Conservation (phyloP, 2,113 vertebrate species). For the Aleadryas rufinucha region DNA sequence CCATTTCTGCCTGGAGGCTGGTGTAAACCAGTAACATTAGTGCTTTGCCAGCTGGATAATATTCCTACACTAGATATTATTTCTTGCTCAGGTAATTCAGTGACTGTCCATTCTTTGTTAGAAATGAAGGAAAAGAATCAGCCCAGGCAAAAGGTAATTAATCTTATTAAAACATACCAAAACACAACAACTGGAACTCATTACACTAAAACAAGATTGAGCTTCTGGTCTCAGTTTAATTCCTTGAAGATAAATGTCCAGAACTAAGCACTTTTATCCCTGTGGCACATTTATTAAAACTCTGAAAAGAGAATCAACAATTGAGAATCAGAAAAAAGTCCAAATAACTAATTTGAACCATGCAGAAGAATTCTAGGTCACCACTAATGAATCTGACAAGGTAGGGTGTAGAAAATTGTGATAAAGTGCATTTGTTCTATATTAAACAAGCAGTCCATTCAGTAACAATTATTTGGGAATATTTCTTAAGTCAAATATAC, state of each 20-base stretch:
- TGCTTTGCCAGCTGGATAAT: slow-evolving; percentile 45
- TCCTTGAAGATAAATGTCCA: slow-evolving; percentile 66
- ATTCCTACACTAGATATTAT: slow-evolving; percentile 31
- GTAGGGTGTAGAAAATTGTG: background rate
- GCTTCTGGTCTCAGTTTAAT: slow-evolving; percentile 66
- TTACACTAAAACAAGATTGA: slow-evolving; percentile 57
- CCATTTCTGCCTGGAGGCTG: slow-evolving; percentile 26
- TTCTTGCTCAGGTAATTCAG: slow-evolving; percentile 34
- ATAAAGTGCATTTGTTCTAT: background rate
- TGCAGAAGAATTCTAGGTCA: background rate
- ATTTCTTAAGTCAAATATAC: background rate
- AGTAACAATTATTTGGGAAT: background rate
- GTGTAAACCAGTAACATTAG: slow-evolving; percentile 39
- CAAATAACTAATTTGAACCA: background rate
- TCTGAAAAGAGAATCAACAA: slow-evolving; percentile 43
- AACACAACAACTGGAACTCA: slow-evolving; percentile 63
- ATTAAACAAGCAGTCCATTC: background rate
- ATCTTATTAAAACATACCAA: slow-evolving; percentile 71
- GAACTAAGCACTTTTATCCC: slow-evolving; percentile 45
- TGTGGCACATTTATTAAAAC: slow-evolving; percentile 28
- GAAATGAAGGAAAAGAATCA: slow-evolving; percentile 24
- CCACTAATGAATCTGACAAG: slow-evolving; percentile 2
- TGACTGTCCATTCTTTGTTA: slow-evolving; percentile 28
- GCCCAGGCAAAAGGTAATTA: slow-evolving; percentile 67
- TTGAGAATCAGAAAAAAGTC: background rate